Evolutionary conservation across 2,113 vertebrate genomes (phyloP), one percentile per base, ranked within the genome.

Genomic region (Myrmecophaga tridactyla): DNA sequence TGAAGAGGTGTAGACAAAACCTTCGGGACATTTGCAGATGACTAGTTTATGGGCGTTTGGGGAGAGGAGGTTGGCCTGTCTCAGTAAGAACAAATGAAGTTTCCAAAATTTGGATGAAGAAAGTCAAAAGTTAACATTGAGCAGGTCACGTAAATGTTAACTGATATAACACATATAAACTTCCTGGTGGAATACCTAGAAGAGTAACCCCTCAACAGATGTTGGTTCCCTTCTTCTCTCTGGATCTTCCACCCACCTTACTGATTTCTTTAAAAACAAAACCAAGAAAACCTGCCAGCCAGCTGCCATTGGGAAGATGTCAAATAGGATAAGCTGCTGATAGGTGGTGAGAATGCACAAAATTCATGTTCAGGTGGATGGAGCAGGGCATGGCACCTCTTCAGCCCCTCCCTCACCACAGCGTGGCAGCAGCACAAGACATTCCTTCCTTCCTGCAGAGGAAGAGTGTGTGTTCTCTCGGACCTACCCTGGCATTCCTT

Each of bases 401-500:
- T 31, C 82, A 8, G 84, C 90, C 90, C 88, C 36, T 78, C 90
- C 65, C 78, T 81, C 53, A 56, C 92, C 58, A n/a, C 82, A 87
- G 85, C 83, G 39, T 43, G 58, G 69, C 92, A 81, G 77, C 76
- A 80, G 65, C 46, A 29, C n/a, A 62, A 73, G 90, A 58, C 34
- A 81, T 58, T 63, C 63, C 88, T 90, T 94, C 90, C 96, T 96
- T 77, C 88, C 85, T 93, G 83, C 58, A 7, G 95, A 98, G 97
- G 97, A 98, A 98, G 96, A 5, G n/a, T 77, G 87, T 31, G 0
- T 85, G 48, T 94, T 90, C 90, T 96, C 95, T 96, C 97, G 96
- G 95, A 96, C 97, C 97, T 97, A 97, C 98, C 97, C 98, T 98
- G 97, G 98, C 97, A 97, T 98, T 98, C 98, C 98, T 98, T 98